A percentile compares a stretch with the other conserved stretches of the same genome.
Evolutionary conservation across 2,797 vertebrate species (phyloP).

Genomic region (Gastrophryne carolinensis): DNA sequence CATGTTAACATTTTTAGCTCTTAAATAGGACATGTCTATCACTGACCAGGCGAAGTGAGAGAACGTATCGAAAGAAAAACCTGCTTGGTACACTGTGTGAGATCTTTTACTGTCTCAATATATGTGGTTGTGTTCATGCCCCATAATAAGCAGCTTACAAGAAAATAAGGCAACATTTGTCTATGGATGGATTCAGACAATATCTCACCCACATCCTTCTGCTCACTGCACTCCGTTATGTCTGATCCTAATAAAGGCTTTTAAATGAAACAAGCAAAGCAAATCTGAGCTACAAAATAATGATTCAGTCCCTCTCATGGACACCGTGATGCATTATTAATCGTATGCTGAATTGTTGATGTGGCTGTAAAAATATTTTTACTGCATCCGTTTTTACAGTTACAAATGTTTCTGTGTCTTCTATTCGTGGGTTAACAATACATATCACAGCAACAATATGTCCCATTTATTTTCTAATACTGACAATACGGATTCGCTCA

Average conservation of each 20-base stretch:
- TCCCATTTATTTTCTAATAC: constrained; percentile 43
- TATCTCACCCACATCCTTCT: constrained; percentile 49
- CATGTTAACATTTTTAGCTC: too few species aligned
- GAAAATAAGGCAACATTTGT: constrained; percentile 27
- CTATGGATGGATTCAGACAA: constrained; percentile 46
- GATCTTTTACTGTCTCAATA: too few species aligned
- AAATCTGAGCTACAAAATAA: constrained; percentile 61
- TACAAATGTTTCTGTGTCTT: constrained; percentile 24
- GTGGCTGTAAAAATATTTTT: constrained; percentile 38
- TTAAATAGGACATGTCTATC: too few species aligned
- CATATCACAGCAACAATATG: constrained; percentile 22
- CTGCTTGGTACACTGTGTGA: too few species aligned
- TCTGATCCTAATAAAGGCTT: constrained; percentile 63
- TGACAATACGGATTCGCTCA: neutral
- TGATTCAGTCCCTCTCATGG: constrained; percentile 65
- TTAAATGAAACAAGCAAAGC: constrained; percentile 64
- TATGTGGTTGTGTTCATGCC: too few species aligned
- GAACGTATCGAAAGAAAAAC: too few species aligned
- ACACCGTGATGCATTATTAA: constrained; percentile 49
- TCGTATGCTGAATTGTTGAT: constrained; percentile 9
- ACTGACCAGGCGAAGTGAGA: too few species aligned
- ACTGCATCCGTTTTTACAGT: neutral
- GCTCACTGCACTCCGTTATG: constrained; percentile 61
- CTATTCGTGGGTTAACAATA: constrained; percentile 22
- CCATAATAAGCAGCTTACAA: neutral